phyloP scores from a whole-genome alignment of 2,797 vertebrate species.

The Sus cebifrons region DNA sequence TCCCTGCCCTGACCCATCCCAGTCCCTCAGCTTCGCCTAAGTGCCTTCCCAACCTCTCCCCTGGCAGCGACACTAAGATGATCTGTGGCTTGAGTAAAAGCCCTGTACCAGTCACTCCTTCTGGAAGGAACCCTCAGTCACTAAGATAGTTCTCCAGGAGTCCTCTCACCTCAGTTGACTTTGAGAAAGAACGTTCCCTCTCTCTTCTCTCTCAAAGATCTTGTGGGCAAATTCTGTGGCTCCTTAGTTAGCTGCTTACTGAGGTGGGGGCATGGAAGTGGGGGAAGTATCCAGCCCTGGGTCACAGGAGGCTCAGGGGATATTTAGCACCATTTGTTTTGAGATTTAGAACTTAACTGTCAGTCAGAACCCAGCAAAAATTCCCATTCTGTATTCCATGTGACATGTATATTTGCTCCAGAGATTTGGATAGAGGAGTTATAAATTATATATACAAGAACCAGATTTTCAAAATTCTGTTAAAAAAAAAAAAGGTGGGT shows the following conservation, averaged over 20 bases:
- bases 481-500: neutral
- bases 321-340: neutral
- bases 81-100: neutral
- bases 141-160: neutral
- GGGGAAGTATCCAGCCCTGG: too few relatives aligned
- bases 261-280: neutral
- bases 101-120: neutral
- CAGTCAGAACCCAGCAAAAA: conserved; percentile 10
- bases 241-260: neutral
- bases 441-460: neutral
- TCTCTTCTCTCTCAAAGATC: neutral
- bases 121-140: neutral
- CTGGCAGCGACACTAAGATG: neutral
- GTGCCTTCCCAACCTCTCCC: neutral
- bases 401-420: conserved; percentile 34
- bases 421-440: conserved; percentile 1
- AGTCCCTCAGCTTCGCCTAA: neutral
- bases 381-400: neutral
- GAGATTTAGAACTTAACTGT: conserved; percentile 23
- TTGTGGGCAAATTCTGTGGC: neutral
- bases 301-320: neutral
- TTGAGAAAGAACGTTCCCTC: neutral
- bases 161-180: neutral
- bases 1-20: too few relatives aligned
- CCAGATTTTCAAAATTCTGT: conserved; percentile 13